phyloP scores from a whole-genome alignment of 2,113 vertebrate genomes.

The Sterrhoptilus dennistouni region DNA sequence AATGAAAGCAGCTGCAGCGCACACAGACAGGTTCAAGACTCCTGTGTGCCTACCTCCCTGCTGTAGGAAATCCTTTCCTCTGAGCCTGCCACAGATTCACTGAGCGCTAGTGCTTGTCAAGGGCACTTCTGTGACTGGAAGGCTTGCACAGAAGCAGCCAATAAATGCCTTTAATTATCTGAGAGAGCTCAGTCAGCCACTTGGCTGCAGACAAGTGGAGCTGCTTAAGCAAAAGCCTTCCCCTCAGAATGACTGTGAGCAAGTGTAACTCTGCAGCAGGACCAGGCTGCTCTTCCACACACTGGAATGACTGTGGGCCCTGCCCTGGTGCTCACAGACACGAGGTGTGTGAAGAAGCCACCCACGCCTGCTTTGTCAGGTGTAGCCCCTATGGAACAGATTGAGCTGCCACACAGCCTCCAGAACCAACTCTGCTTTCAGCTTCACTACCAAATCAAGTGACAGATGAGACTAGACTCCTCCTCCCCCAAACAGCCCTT shows the following conservation, averaged over 20 bases:
- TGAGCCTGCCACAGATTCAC: not conserved
- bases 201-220: not conserved
- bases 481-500: not conserved
- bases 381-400: not conserved
- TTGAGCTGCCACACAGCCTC: not conserved
- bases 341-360: not conserved
- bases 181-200: not conserved
- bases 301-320: not conserved
- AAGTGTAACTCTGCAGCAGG: not conserved
- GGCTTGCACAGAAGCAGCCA: not conserved
- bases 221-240: not conserved
- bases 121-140: not conserved
- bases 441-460: not conserved
- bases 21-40: not conserved
- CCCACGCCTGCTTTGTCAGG: rapidly evolving
- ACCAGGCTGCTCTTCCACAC: not conserved
- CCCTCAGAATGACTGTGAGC: not conserved
- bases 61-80: not conserved
- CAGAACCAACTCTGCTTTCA: not conserved
- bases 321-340: not conserved
- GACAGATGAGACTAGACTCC: not conserved
- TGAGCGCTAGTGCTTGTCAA: not conserved
- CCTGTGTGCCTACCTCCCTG: not conserved
- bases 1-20: not conserved
- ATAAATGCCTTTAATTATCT: constrained; percentile 9